phyloP scores from a whole-genome alignment of 30 jellyfish, hydroid and myxozoan genomes.

The Nemopilema nomurai region DNA sequence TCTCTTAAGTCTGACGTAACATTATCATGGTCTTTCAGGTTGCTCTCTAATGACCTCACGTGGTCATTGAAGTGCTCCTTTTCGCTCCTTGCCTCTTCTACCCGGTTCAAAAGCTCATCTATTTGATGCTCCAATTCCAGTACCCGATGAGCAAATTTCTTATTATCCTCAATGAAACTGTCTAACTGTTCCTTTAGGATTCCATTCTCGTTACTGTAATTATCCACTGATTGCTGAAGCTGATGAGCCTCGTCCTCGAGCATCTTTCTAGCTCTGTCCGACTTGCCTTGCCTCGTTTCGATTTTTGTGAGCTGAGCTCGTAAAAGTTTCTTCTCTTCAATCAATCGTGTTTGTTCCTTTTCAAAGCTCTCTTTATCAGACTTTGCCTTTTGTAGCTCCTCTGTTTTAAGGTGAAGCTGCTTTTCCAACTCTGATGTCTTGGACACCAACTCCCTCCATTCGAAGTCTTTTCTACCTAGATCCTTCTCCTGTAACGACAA shows the following conservation, averaged over 20 bases:
- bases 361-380: slow-evolving; percentile 20
- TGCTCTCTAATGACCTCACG: slow-evolving; percentile 48
- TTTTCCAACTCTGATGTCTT: slow-evolving; percentile 43
- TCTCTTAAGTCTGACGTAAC: slow-evolving; percentile 6
- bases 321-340: slow-evolving; percentile 69
- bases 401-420: slow-evolving; percentile 22
- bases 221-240: slow-evolving; percentile 20
- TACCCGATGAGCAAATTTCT: slow-evolving; percentile 82
- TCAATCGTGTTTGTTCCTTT: slow-evolving; percentile 26
- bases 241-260: slow-evolving; percentile 64
- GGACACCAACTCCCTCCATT: slow-evolving; percentile 39
- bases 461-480: slow-evolving; percentile 55
- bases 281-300: slow-evolving; percentile 53
- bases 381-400: slow-evolving; percentile 54
- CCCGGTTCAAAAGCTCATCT: slow-evolving; percentile 62
- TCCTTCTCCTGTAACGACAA: slow-evolving; percentile 87
- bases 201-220: slow-evolving; percentile 44
- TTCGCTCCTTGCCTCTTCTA: slow-evolving; percentile 57
- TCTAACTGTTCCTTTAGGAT: slow-evolving; percentile 69
- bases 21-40: slow-evolving; percentile 42
- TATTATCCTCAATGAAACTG: slow-evolving; percentile 79
- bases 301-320: slow-evolving; percentile 59
- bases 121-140: slow-evolving; percentile 70
- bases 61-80: slow-evolving; percentile 60
- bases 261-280: slow-evolving; percentile 52